Conservation (phyloP, 2,113 vertebrate genomes). For the Mungos mungo region DNA sequence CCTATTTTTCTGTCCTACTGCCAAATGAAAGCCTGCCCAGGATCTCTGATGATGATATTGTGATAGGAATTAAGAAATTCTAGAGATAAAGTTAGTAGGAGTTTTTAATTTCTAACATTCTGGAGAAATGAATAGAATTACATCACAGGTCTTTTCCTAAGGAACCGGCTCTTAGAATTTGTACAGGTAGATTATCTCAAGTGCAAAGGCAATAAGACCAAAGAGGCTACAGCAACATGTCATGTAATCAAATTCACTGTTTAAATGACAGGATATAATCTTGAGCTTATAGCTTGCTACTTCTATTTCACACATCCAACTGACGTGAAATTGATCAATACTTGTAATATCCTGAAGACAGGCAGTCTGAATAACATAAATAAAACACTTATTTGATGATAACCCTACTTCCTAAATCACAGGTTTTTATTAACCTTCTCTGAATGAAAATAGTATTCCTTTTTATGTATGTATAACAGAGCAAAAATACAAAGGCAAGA, state of each 20-base stretch:
- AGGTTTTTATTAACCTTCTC: slow-evolving; percentile 63
- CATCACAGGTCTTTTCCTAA: not conserved
- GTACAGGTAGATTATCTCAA: slow-evolving; percentile 18
- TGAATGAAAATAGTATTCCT: slow-evolving; percentile 57
- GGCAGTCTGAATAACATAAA: slow-evolving; percentile 52
- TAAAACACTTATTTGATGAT: slow-evolving; percentile 54
- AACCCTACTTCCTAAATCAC: slow-evolving; percentile 71
- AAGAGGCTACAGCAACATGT: not conserved
- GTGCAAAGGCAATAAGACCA: not conserved
- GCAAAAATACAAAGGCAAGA: slow-evolving; percentile 70
- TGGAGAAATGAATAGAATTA: not conserved
- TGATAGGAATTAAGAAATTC: not conserved
- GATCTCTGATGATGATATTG: not conserved
- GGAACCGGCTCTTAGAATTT: not conserved
- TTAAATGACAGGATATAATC: slow-evolving; percentile 42
- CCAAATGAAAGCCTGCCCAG: not conserved
- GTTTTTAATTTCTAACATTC: not conserved
- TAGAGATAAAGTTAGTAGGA: not conserved
- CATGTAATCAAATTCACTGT: not conserved
- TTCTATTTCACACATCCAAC: slow-evolving; percentile 17
- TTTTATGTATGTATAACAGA: slow-evolving; percentile 59
- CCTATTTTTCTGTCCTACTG: not conserved
- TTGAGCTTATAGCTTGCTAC: not conserved
- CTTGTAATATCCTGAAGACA: slow-evolving; percentile 34
- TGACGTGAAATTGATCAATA: slow-evolving; percentile 50